A percentile compares a stretch with the other conserved stretches of the same genome.
phyloP scores from a whole-genome alignment of 1,140 invertebrate species.

The Mactra quadrangularis region DNA sequence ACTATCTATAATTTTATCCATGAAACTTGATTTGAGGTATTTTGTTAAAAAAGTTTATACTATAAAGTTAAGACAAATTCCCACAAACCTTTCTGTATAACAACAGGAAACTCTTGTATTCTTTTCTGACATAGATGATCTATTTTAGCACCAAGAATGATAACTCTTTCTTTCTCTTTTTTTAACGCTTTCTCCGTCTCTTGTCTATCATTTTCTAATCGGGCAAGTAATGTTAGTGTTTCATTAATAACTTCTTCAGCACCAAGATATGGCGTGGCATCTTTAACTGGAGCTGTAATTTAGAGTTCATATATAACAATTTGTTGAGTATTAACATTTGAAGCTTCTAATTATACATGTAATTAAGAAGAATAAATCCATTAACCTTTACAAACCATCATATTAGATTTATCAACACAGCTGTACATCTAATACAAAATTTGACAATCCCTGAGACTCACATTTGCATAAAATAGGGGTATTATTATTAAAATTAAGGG shows the following conservation, averaged over 20 bases:
- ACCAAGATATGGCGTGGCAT: conserved; percentile 76
- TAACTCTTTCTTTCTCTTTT: conserved; percentile 73
- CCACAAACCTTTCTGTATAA: conserved; percentile 82
- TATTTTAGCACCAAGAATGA: conserved; percentile 74
- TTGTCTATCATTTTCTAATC: conserved; percentile 79
- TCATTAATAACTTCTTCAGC: conserved; percentile 81
- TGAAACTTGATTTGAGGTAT: too few relatives aligned
- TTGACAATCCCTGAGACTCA: too few relatives aligned
- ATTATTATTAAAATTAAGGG: neutral
- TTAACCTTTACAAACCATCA: too few relatives aligned
- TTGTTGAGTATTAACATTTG: neutral
- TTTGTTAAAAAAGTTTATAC: too few relatives aligned
- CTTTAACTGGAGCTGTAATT: neutral
- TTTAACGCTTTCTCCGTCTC: conserved; percentile 72
- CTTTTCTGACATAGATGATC: conserved; percentile 74
- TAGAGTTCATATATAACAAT: neutral
- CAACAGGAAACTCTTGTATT: conserved; percentile 76
- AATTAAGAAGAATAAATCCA: too few relatives aligned
- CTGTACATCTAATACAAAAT: too few relatives aligned
- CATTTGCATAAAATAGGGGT: neutral
- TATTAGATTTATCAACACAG: too few relatives aligned
- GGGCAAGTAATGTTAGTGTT: conserved; percentile 77
- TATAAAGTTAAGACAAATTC: too few relatives aligned
- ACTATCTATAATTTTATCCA: too few relatives aligned
- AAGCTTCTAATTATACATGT: too few relatives aligned